Evolutionary conservation across 2,113 vertebrate genomes (phyloP).

Genomic region (Oncorhynchus clarkii): DNA sequence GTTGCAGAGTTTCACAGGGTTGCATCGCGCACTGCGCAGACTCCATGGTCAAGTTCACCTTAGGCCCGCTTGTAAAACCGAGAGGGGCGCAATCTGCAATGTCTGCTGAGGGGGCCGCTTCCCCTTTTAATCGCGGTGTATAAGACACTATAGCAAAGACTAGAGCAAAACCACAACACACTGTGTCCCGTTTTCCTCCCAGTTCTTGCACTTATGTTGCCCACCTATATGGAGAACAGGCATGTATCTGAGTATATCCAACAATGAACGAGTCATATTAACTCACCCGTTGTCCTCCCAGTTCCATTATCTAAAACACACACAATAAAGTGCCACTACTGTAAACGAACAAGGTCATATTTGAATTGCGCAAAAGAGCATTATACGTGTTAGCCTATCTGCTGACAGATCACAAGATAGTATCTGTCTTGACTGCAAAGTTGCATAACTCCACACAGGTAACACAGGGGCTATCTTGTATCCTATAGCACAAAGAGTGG

Average conservation of each 20-base stretch:
- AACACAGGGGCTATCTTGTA: not conserved
- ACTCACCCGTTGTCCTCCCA: slow-evolving; percentile 38
- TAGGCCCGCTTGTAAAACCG: slow-evolving; percentile 66
- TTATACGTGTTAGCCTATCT: slow-evolving; percentile 51
- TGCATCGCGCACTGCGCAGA: slow-evolving; percentile 53
- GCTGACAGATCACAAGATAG: slow-evolving; percentile 59
- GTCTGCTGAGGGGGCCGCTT: slow-evolving; percentile 51
- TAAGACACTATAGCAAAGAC: slow-evolving; percentile 36
- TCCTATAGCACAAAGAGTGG: no score
- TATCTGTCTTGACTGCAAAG: slow-evolving; percentile 45
- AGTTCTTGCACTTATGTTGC: not conserved
- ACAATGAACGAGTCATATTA: slow-evolving; percentile 27
- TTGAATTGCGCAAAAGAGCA: slow-evolving; percentile 54
- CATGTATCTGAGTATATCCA: not conserved
- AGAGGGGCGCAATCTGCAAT: slow-evolving; percentile 55
- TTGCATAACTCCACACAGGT: slow-evolving; percentile 46
- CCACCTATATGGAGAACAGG: not conserved
- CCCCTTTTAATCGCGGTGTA: slow-evolving; percentile 50
- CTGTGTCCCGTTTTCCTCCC: slow-evolving; percentile 4
- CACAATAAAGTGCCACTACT: slow-evolving; percentile 65
- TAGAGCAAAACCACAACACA: slow-evolving; percentile 10
- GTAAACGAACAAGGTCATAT: slow-evolving; percentile 62
- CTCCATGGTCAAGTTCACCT: slow-evolving; percentile 79
- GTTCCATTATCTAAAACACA: slow-evolving; percentile 63
- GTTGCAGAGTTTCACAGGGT: slow-evolving; percentile 2